A percentile compares a stretch with the other conserved stretches of the same genome.
phyloP scores from a whole-genome alignment of 2,113 vertebrate species.

The Pollimyrus isidori region DNA sequence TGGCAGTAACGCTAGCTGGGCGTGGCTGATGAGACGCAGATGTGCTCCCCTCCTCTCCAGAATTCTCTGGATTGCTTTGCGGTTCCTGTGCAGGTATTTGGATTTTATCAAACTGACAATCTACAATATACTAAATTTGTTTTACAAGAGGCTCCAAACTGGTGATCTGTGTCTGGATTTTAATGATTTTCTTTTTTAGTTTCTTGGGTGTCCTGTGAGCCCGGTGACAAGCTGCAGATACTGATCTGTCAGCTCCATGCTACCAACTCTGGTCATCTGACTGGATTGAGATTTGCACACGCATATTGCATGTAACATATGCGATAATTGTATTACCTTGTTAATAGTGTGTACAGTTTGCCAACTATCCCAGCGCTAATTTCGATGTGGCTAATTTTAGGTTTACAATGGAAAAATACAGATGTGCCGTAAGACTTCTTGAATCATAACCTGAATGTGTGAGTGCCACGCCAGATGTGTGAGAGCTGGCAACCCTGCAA shows the following conservation, averaged over 20 bases:
- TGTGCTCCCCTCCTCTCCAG: constrained; percentile 83
- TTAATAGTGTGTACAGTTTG: neutral
- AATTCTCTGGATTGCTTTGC: constrained; percentile 52
- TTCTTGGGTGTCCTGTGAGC: neutral
- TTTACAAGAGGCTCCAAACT: constrained; percentile 57
- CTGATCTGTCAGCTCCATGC: neutral
- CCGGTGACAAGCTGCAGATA: neutral
- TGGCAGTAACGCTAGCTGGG: constrained; percentile 93
- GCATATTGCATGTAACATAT: neutral
- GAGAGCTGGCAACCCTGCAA: neutral
- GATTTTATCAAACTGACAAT: constrained; percentile 56
- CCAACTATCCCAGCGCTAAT: neutral
- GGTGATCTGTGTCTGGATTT: constrained; percentile 54
- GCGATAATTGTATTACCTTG: neutral
- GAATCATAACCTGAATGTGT: neutral
- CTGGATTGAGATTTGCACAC: neutral
- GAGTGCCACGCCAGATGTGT: neutral
- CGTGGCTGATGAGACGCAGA: constrained; percentile 97
- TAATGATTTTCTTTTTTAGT: constrained; percentile 16
- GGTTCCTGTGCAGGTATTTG: constrained; percentile 59
- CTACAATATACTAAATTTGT: constrained; percentile 61
- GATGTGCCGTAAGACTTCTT: neutral
- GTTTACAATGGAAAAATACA: neutral
- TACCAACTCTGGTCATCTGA: neutral
- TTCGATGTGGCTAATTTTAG: neutral